These are phyloP conservation scores for Palythoa grandiflora DNA, from an alignment of 92 coral and sea anemone species.

Conservation along the genomic window DNA sequence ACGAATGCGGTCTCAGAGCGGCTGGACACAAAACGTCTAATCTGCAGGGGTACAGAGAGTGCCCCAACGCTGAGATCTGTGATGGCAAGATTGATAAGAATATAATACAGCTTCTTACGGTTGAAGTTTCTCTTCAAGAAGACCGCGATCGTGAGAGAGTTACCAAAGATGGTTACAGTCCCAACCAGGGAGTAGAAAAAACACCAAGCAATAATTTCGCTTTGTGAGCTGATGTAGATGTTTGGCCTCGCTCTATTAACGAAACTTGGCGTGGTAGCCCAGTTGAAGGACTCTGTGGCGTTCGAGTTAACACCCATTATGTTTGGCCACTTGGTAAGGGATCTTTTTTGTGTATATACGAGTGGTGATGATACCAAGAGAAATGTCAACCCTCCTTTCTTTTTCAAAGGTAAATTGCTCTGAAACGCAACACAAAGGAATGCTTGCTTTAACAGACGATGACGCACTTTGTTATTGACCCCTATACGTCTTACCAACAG, in stretches of 20 bases:
- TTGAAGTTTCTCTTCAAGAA: constrained; percentile 15
- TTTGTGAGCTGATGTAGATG: neutral
- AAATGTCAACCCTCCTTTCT: neutral
- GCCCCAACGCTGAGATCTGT: constrained; percentile 34
- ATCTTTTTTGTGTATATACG: neutral
- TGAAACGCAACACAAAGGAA: neutral
- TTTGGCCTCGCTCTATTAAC: neutral
- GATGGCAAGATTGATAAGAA: constrained; percentile 11
- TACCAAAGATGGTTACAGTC: constrained; percentile 15
- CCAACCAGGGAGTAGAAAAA: constrained; percentile 5
- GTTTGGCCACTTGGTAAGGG: neutral
- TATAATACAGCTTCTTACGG: constrained; percentile 17
- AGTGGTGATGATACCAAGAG: neutral
- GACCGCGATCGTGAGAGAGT: constrained; percentile 32
- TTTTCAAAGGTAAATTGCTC: neutral
- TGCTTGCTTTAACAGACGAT: neutral
- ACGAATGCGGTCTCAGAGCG: neutral
- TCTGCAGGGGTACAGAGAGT: constrained; percentile 21
- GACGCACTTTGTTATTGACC: neutral
- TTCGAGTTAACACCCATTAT: neutral
- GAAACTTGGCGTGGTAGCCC: neutral
- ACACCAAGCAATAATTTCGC: neutral
- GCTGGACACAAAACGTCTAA: neutral
- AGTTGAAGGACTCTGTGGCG: neutral
- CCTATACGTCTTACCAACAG: neutral